Base-by-base conservation (phyloP, 2,113 vertebrate species). In the Pelvicachromis taeniatus region DNA sequence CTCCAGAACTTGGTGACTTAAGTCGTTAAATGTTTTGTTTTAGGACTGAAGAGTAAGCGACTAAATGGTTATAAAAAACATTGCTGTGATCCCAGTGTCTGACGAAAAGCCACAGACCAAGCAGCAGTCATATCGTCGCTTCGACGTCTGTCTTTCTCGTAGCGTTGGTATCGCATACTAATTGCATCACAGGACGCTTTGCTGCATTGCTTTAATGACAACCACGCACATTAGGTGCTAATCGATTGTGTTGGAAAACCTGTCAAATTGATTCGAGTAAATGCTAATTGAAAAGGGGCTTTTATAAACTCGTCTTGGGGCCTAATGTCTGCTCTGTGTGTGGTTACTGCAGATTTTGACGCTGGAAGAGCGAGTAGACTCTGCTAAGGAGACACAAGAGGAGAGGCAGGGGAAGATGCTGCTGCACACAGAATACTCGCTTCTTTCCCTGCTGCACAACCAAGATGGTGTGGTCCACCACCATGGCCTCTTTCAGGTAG, bases 321-420 rank as follows among this genome's bases (percentile, higher is more conserved):
- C 87, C 85, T 92, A 56, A 89, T 56, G 77, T 85, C 84, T 70
- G 26, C 80, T 78, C 48, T 85, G 4, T 54, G 26, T 68, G 63
- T 80, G 68, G 31, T 80, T 48, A 19, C 3, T 29, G 13, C 81
- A 99, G 99, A 99, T 99, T 93, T 96, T 99, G 85, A 99, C 98
- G 56, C 96, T 99, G 85, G 98, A 99, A 94, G 99, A 99, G 91
- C 95, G 97, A 82, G 96, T 94, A 10, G 98, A 99, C 86, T 96
- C 97, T 88, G 96, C 96, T 59, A 95, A 97, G 82, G 99, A 99
- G 94, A 99, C 97, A 80, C 98, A 99, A 84, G 99, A 99, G 90
- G 98, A 99, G 68, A 95, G 99, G 80, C 98, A 99, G 93, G 99
- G 99, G 88, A 99, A 99, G 96, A 99, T 99, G 99, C 96, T 99